A percentile compares a stretch with the other conserved stretches of the same genome.
These are phyloP conservation scores for Zele albiditarsus DNA, from an alignment of 2,888 invertebrate genomes.

Conservation along the genomic window DNA sequence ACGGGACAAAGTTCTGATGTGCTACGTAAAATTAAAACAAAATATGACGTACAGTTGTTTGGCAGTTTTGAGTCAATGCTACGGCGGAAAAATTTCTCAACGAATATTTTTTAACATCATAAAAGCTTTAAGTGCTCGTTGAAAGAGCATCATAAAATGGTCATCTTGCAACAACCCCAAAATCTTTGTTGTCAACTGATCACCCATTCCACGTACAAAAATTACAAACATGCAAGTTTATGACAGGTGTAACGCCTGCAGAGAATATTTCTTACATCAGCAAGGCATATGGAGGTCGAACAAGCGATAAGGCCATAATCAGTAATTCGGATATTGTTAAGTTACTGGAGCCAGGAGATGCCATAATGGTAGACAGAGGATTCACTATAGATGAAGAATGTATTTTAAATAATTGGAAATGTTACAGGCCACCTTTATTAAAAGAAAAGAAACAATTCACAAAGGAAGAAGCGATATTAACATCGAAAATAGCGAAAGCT, in stretches of 20 bases:
- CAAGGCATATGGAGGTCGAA: slow-evolving; percentile 47
- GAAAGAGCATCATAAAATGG: slow-evolving; percentile 33
- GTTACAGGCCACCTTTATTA: slow-evolving; percentile 19
- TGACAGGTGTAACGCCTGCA: slow-evolving; percentile 55
- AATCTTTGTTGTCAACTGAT: slow-evolving; percentile 50
- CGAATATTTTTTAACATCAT: slow-evolving; percentile 34
- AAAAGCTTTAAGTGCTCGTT: slow-evolving; percentile 19
- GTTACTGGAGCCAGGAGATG: slow-evolving; percentile 46
- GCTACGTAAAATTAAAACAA: slow-evolving; percentile 44
- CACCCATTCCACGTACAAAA: slow-evolving; percentile 55
- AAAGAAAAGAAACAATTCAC: slow-evolving; percentile 44
- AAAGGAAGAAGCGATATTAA: slow-evolving; percentile 36
- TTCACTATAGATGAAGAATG: slow-evolving; percentile 44
- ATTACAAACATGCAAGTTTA: slow-evolving; percentile 51
- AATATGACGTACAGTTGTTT: slow-evolving; percentile 41
- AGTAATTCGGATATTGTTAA: slow-evolving; percentile 40
- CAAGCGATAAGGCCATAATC: slow-evolving; percentile 42
- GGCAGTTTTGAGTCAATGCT: slow-evolving; percentile 25
- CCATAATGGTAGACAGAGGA: slow-evolving; percentile 49
- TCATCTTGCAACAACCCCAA: slow-evolving; percentile 50
- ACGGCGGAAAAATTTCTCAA: slow-evolving; percentile 19
- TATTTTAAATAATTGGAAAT: slow-evolving; percentile 17
- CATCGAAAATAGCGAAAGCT: slow-evolving; percentile 44
- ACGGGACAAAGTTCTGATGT: slow-evolving; percentile 29
- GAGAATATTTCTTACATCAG: slow-evolving; percentile 55